These are phyloP conservation scores for Triplophysa tibetana DNA, from an alignment of 2,113 vertebrate genomes.

Conservation along the genomic window DNA sequence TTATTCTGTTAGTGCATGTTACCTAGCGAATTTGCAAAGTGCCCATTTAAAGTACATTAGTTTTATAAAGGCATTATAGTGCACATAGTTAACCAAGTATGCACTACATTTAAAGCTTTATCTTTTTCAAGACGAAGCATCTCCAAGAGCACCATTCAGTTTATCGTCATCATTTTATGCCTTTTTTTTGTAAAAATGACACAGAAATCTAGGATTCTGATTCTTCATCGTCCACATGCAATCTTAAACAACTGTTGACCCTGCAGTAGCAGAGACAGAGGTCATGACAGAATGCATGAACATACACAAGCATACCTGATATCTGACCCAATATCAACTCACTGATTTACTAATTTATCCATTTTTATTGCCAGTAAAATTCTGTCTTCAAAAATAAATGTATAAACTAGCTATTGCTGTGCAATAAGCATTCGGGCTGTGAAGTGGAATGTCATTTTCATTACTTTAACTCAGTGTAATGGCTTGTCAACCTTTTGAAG, in stretches of 20 bases:
- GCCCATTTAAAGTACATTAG: neutral
- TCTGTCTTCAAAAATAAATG: neutral
- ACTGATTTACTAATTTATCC: neutral
- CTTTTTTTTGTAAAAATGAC: neutral
- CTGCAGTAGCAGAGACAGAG: neutral
- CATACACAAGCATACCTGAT: neutral
- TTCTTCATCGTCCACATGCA: neutral
- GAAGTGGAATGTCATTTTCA: slow-evolving; percentile 8
- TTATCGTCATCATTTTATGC: slow-evolving; percentile 5
- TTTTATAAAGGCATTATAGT: neutral
- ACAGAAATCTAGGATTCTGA: neutral
- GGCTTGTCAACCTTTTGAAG: slow-evolving; percentile 1
- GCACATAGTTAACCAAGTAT: neutral
- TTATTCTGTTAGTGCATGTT: neutral
- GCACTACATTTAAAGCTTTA: no score
- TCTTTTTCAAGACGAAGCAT: no score
- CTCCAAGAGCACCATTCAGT: neutral
- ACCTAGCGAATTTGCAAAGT: neutral
- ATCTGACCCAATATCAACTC: neutral
- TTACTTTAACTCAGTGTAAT: slow-evolving; percentile 7
- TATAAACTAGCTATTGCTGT: neutral
- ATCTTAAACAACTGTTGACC: neutral
- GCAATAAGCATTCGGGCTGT: neutral
- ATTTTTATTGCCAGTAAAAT: neutral
- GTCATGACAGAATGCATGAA: neutral